These are phyloP conservation scores for Perithous albicinctus DNA, from an alignment of 2,888 invertebrate genomes.

Conservation along the genomic window DNA sequence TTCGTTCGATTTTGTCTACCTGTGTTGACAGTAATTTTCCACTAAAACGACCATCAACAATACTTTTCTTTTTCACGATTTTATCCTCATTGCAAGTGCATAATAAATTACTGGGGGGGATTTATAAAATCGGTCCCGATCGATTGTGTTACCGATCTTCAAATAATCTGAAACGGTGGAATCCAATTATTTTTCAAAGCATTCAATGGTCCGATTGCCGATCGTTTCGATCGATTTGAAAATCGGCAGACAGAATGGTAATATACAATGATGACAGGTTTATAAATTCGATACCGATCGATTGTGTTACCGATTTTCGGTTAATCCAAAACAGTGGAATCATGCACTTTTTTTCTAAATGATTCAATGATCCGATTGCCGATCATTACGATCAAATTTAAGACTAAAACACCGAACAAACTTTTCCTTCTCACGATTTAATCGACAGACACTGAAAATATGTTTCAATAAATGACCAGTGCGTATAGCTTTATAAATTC, in stretches of 20 bases:
- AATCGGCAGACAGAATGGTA: too few relatives aligned
- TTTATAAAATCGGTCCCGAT: too few relatives aligned
- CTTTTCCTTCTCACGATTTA: neutral
- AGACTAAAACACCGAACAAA: neutral
- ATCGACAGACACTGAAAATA: neutral
- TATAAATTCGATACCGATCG: neutral
- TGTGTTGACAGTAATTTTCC: neutral
- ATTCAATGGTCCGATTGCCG: too few relatives aligned
- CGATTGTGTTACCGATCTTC: neutral
- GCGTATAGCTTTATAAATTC: too few relatives aligned
- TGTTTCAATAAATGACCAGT: too few relatives aligned
- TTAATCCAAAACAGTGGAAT: too few relatives aligned
- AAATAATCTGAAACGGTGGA: too few relatives aligned
- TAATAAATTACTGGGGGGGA: too few relatives aligned
- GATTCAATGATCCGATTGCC: conserved; percentile 3
- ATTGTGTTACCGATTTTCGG: neutral
- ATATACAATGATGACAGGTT: too few relatives aligned
- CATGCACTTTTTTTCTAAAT: conserved; percentile 66
- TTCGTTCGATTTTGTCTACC: neutral
- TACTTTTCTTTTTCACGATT: neutral
- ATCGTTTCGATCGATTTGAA: too few relatives aligned
- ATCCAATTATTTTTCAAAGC: too few relatives aligned
- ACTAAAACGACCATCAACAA: neutral
- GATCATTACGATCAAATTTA: neutral
- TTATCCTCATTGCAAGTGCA: neutral